Conservation (phyloP, 2,888 invertebrate species). For the Cosmopolites sordidus region DNA sequence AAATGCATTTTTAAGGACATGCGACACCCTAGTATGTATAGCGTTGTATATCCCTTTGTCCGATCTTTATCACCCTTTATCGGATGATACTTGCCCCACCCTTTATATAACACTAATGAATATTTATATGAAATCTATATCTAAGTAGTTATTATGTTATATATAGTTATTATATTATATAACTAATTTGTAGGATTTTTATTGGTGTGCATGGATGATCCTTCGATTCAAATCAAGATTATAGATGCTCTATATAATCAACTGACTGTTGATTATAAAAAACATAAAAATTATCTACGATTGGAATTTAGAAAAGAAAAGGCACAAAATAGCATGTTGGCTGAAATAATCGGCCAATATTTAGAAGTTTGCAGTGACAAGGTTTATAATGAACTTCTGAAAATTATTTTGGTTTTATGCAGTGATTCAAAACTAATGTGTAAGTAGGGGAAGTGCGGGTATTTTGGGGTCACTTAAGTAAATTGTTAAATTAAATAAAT, state of each 20-base stretch:
- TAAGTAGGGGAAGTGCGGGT: too few species aligned
- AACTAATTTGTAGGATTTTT: slow-evolving; percentile 31
- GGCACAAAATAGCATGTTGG: slow-evolving; percentile 42
- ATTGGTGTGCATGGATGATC: slow-evolving; percentile 27
- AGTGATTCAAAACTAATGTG: slow-evolving; percentile 38
- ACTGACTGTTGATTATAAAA: slow-evolving; percentile 12
- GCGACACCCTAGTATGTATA: too few species aligned
- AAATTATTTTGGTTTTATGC: slow-evolving; percentile 36
- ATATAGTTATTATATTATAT: too few species aligned
- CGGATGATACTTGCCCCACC: too few species aligned
- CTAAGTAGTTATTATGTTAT: too few species aligned
- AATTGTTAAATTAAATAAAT: too few species aligned
- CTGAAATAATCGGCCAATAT: slow-evolving; percentile 40
- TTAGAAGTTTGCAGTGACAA: slow-evolving; percentile 37
- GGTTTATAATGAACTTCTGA: slow-evolving; percentile 40
- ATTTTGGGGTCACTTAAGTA: too few species aligned
- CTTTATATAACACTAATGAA: too few species aligned
- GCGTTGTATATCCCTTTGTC: too few species aligned
- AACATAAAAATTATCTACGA: slow-evolving; percentile 20
- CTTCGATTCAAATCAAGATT: slow-evolving; percentile 8
- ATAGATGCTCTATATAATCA: slow-evolving; percentile 17
- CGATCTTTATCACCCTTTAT: too few species aligned
- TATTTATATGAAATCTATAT: too few species aligned
- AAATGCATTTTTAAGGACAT: too few species aligned
- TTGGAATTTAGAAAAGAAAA: slow-evolving; percentile 33